Evolutionary conservation across 2,888 invertebrate species (phyloP).

Genomic region (Urechis unicinctus): DNA sequence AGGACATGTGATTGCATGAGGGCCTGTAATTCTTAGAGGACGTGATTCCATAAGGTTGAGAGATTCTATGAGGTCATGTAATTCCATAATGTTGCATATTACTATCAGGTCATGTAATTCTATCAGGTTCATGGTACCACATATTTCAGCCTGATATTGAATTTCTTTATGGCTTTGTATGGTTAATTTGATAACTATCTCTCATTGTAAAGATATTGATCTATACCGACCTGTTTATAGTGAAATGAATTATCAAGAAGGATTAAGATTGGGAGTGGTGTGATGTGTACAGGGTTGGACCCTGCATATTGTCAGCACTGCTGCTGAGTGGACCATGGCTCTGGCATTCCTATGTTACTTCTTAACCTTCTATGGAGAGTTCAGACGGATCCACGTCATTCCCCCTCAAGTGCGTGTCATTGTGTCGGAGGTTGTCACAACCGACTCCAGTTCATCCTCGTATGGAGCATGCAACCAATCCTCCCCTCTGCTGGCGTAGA

Average conservation of each 20-base stretch:
- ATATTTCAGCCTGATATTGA: too few relatives aligned
- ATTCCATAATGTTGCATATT: too few relatives aligned
- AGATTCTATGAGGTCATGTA: too few relatives aligned
- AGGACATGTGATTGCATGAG: too few relatives aligned
- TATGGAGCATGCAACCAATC: background rate
- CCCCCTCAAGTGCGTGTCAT: background rate
- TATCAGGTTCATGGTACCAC: too few relatives aligned
- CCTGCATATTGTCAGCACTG: constrained; percentile 61
- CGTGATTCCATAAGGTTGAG: too few relatives aligned
- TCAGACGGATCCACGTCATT: constrained; percentile 31
- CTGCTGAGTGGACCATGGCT: constrained; percentile 65
- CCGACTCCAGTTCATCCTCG: background rate
- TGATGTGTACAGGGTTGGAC: constrained; percentile 55
- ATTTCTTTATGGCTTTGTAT: too few relatives aligned
- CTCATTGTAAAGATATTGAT: background rate
- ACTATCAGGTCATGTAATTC: too few relatives aligned
- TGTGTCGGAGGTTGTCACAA: background rate
- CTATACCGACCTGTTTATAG: background rate
- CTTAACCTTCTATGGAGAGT: constrained; percentile 62
- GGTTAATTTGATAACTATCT: too few relatives aligned
- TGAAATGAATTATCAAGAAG: background rate
- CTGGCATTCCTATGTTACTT: constrained; percentile 60
- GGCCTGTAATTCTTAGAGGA: too few relatives aligned
- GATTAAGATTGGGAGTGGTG: background rate
- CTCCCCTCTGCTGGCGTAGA: too few relatives aligned